A percentile compares a stretch with the other conserved stretches of the same genome.
Evolutionary conservation across 2,888 invertebrate species (phyloP).

Genomic region (Ceriagrion tenellum): DNA sequence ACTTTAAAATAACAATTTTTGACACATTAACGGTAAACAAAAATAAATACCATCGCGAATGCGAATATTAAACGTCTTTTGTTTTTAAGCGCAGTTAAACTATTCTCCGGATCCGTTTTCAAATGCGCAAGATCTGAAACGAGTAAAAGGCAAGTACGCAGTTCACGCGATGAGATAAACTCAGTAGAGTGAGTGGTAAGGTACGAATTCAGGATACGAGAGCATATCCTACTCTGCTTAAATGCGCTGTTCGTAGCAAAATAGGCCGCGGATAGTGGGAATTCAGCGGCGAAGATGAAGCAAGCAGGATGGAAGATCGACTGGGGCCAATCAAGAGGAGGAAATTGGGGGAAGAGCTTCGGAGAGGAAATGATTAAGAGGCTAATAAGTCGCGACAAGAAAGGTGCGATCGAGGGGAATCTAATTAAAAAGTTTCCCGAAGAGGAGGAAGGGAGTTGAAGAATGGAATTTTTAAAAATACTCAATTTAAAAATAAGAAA

Average conservation of each 20-base stretch:
- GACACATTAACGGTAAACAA: no score
- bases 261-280: background rate
- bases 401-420: slow-evolving; percentile 9
- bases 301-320: slow-evolving; percentile 23
- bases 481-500: background rate
- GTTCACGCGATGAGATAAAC: no score
- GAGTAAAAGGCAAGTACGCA: no score
- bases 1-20: no score
- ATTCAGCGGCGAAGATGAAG: background rate
- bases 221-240: background rate
- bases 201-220: no score
- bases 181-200: no score
- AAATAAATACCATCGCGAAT: no score
- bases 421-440: slow-evolving; percentile 52
- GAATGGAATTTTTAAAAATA: slow-evolving; percentile 3
- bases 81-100: no score
- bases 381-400: slow-evolving; percentile 30
- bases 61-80: no score
- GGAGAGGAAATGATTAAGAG: slow-evolving; percentile 32
- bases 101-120: no score
- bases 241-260: background rate
- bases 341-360: slow-evolving; percentile 10
- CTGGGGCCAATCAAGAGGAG: slow-evolving; percentile 31
- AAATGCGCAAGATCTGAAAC: no score
- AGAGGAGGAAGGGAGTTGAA: background rate